These are phyloP conservation scores for Bemisia tabaci DNA, from an alignment of 1,140 invertebrate species.

Conservation along the genomic window DNA sequence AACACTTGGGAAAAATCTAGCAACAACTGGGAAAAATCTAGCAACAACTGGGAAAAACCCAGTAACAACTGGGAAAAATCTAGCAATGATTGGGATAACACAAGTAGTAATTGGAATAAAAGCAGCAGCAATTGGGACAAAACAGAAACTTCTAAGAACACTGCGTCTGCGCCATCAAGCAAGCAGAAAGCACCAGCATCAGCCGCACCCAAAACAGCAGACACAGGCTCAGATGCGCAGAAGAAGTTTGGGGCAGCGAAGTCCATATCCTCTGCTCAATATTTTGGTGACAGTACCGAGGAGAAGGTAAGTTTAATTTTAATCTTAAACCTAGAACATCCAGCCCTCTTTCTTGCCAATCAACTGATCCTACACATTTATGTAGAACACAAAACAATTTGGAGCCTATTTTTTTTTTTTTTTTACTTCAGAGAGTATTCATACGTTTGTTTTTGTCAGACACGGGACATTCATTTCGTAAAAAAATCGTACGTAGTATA, in stretches of 20 bases:
- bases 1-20: background rate
- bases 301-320: background rate
- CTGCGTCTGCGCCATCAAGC: background rate
- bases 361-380: too few relatives aligned
- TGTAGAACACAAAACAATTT: too few relatives aligned
- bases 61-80: slow-evolving; percentile 8
- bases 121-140: background rate
- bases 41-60: background rate
- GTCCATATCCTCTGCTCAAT: slow-evolving; percentile 94
- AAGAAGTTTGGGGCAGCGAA: slow-evolving; percentile 94
- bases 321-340: too few relatives aligned
- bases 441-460: too few relatives aligned
- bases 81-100: background rate
- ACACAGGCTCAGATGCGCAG: slow-evolving; percentile 50
- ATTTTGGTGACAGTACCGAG: slow-evolving; percentile 50
- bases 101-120: slow-evolving; percentile 6
- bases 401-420: too few relatives aligned
- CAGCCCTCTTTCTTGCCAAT: too few relatives aligned
- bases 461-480: too few relatives aligned
- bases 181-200: background rate
- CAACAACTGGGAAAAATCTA: background rate
- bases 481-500: too few relatives aligned
- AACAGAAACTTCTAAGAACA: background rate
- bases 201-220: background rate
- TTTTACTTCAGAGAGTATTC: too few relatives aligned